Conservation (phyloP, 2,888 invertebrate species). For the Acleris emargana region DNA sequence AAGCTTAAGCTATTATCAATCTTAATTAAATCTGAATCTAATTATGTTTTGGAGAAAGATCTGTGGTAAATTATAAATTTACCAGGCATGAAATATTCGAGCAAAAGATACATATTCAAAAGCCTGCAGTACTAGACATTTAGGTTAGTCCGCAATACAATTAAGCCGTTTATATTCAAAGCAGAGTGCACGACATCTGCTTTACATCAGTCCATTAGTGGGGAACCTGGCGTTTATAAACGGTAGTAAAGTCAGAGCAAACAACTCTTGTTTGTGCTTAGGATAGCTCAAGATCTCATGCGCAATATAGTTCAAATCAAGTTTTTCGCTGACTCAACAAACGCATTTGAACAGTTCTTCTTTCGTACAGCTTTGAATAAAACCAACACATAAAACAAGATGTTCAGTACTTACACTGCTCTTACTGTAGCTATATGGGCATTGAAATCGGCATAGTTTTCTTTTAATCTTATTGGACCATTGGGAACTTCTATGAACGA, state of each 20-base stretch:
- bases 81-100: constrained; percentile 23
- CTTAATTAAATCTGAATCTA: too few relatives aligned
- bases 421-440: constrained; percentile 87
- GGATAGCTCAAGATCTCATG: not conserved
- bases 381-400: constrained; percentile 1
- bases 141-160: constrained; percentile 26
- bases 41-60: constrained; percentile 2
- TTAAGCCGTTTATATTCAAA: constrained; percentile 35
- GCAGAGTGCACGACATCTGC: constrained; percentile 28
- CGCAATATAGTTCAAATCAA: not conserved
- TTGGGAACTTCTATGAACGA: constrained; percentile 86
- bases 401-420: constrained; percentile 84
- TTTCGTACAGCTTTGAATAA: not conserved
- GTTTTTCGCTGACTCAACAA: not conserved
- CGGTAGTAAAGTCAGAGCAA: constrained; percentile 4
- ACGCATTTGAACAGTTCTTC: not conserved
- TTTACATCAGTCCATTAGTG: constrained; percentile 34
- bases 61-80: constrained; percentile 9
- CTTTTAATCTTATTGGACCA: constrained; percentile 86
- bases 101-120: constrained; percentile 28
- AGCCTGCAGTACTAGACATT: constrained; percentile 6
- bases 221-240: constrained; percentile 18
- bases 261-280: too few relatives aligned
- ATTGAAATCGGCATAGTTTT: constrained; percentile 89
- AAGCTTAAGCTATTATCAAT: too few relatives aligned